Conservation (phyloP, 2,888 invertebrate genomes). For the Pantelozetes paolii region DNA sequence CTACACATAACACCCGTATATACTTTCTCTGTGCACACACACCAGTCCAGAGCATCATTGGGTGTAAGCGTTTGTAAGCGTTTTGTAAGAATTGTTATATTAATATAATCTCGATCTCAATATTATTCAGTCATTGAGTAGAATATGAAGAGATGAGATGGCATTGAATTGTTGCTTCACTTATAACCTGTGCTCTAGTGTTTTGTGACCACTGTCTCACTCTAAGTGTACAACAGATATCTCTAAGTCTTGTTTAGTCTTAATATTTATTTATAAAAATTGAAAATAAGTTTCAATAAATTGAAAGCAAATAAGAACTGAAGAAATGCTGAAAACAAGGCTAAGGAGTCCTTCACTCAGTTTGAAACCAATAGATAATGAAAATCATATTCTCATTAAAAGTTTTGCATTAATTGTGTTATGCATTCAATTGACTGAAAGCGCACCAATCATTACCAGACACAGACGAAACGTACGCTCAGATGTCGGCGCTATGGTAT, state of each 20-base stretch:
- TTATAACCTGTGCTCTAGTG: conserved; percentile 2
- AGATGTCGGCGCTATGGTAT: conserved; percentile 35
- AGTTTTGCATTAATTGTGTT: conserved; percentile 28
- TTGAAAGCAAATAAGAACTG: neutral
- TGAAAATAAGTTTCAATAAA: neutral
- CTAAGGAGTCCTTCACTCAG: conserved; percentile 25
- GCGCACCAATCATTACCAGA: conserved; percentile 15
- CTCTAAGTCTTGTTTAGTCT: too few species aligned
- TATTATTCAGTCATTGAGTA: conserved; percentile 20
- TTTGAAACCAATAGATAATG: conserved; percentile 7
- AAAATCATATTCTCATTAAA: conserved; percentile 4
- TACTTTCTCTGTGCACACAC: neutral
- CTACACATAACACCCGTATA: neutral
- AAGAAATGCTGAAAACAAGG: conserved; percentile 31
- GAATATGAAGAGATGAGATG: conserved; percentile 16
- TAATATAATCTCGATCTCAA: conserved; percentile 20
- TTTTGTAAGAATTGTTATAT: neutral
- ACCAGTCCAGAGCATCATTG: conserved; percentile 20
- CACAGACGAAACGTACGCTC: conserved; percentile 28
- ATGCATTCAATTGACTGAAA: conserved; percentile 2
- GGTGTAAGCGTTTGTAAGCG: neutral
- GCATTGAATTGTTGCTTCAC: neutral
- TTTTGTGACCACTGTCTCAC: conserved; percentile 27
- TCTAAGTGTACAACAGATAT: too few species aligned
- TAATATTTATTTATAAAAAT: too few species aligned